A percentile compares a stretch with the other conserved stretches of the same genome.
These are phyloP conservation scores for Rhynchotus rufescens DNA, from an alignment of 2,797 vertebrate species.

Conservation along the genomic window DNA sequence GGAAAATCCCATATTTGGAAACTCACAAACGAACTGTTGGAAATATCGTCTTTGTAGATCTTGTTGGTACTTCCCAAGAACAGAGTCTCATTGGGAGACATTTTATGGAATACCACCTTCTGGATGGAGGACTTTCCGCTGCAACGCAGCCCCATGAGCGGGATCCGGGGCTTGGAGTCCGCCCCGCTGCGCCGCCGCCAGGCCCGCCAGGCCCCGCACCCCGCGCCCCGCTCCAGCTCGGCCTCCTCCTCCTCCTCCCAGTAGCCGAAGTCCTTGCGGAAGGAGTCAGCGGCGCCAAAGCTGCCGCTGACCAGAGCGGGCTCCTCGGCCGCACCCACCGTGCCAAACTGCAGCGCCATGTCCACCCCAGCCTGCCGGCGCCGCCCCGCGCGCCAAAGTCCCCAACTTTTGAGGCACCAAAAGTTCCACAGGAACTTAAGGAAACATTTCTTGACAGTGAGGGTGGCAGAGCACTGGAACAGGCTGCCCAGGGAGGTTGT, in stretches of 20 bases:
- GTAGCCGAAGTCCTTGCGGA: conserved; percentile 98
- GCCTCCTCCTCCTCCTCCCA: conserved; percentile 89
- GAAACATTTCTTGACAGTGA: too few species aligned
- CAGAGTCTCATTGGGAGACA: conserved; percentile 98
- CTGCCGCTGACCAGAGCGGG: conserved; percentile 88
- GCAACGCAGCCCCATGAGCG: too few species aligned
- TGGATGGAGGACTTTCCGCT: too few species aligned
- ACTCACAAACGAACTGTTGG: conserved; percentile 99
- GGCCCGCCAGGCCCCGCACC: too few species aligned
- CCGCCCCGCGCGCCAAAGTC: conserved; percentile 15
- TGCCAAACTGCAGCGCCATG: conserved; percentile 61
- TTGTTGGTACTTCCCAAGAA: conserved; percentile 99
- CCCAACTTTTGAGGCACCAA: neutral
- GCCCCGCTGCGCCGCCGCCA: conserved; percentile 67
- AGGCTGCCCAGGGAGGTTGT: too few species aligned
- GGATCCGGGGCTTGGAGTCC: conserved; percentile 93
- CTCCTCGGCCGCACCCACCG: conserved; percentile 78
- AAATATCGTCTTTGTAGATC: conserved; percentile 99
- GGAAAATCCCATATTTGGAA: conserved; percentile 99
- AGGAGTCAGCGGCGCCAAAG: conserved; percentile 92
- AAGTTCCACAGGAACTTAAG: too few species aligned
- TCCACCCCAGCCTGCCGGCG: neutral
- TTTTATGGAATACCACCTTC: conserved; percentile 96
- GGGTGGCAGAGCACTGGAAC: too few species aligned
- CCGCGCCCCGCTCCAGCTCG: conserved; percentile 83